Percentiles rank a stretch among this genome's conserved stretches.
phyloP scores from a whole-genome alignment of 2,797 vertebrate species.

The Tragelaphus eurycerus region DNA sequence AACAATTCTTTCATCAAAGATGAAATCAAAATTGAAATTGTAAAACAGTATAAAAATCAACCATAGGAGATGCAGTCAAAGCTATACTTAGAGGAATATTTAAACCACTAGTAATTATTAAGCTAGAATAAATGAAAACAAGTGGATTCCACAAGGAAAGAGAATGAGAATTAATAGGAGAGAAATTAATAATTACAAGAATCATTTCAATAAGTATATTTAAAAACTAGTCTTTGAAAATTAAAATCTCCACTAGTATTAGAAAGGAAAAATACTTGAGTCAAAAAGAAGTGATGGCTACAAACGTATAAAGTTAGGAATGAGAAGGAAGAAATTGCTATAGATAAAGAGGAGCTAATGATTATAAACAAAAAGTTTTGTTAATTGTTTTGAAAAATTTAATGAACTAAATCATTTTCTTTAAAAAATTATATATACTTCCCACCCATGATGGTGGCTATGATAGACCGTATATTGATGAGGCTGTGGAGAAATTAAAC shows the following conservation, averaged over 20 bases:
- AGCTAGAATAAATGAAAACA: not conserved
- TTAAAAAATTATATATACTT: not conserved
- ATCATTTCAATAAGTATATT: not conserved
- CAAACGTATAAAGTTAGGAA: not conserved
- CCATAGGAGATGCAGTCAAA: not conserved
- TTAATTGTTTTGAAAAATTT: not conserved
- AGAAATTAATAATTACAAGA: not conserved
- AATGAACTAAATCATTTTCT: not conserved
- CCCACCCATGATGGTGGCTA: not conserved
- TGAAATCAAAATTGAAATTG: not conserved
- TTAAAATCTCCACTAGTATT: not conserved
- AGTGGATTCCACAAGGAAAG: not conserved
- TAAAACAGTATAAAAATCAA: not conserved
- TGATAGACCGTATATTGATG: not conserved
- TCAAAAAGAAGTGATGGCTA: not conserved
- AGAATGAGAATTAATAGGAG: not conserved
- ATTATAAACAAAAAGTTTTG: not conserved
- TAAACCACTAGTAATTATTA: not conserved
- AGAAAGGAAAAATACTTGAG: not conserved
- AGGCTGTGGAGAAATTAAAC: not conserved
- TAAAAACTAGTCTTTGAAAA: not conserved
- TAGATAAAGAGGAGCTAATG: not conserved
- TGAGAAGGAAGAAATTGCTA: not conserved
- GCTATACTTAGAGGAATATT: not conserved
- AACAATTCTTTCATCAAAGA: not conserved